A percentile compares a stretch with the other conserved stretches of the same genome.
Conservation (phyloP, 2,113 vertebrate genomes). For the Halcyon malimbica region DNA sequence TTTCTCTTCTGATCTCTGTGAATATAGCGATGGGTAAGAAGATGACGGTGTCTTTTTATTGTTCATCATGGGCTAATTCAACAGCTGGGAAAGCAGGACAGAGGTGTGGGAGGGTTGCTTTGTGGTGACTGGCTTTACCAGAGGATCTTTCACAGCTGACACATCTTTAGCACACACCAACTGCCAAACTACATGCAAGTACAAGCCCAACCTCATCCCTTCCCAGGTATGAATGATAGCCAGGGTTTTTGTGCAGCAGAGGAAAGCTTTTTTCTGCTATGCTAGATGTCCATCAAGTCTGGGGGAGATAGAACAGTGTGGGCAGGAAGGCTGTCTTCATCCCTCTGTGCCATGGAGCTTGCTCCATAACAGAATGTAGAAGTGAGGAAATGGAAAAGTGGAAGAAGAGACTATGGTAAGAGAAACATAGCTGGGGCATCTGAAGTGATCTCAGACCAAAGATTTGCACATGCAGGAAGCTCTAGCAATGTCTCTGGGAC, state of each 20-base stretch:
- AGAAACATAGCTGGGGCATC: neutral
- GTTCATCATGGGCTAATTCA: neutral
- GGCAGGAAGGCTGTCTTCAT: neutral
- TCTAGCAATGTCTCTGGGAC: neutral
- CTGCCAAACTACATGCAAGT: neutral
- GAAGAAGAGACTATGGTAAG: neutral
- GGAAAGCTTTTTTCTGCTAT: neutral
- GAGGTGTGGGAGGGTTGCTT: neutral
- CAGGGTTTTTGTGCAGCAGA: neutral
- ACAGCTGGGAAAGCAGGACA: neutral
- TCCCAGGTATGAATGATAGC: neutral
- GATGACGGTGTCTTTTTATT: neutral
- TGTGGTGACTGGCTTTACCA: neutral
- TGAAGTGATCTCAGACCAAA: neutral
- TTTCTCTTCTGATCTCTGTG: neutral
- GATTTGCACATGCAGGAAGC: neutral
- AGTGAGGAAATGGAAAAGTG: neutral
- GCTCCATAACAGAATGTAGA: neutral
- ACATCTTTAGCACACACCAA: neutral
- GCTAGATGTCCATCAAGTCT: neutral
- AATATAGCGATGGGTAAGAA: neutral
- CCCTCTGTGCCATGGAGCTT: neutral
- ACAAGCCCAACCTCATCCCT: neutral
- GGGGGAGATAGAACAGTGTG: fast-evolving
- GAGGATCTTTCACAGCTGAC: neutral